These are phyloP conservation scores for Luperina testacea DNA, from an alignment of 2,888 invertebrate genomes.

Conservation along the genomic window DNA sequence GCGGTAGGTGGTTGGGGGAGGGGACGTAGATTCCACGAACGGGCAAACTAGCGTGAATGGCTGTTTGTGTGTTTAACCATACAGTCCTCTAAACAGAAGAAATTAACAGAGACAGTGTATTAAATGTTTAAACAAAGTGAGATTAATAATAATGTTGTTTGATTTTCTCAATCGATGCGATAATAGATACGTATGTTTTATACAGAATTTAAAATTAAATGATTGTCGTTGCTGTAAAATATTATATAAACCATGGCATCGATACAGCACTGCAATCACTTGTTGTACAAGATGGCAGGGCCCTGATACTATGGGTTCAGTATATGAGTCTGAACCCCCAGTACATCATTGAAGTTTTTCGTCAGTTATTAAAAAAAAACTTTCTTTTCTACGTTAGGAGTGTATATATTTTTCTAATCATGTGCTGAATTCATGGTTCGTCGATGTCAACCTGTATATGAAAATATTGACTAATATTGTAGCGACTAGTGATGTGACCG, in stretches of 20 bases:
- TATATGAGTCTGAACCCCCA: too few species aligned
- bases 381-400: too few species aligned
- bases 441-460: not conserved
- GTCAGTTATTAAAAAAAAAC: too few species aligned
- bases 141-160: constrained; percentile 13
- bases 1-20: too few species aligned
- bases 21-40: too few species aligned
- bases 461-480: not conserved
- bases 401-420: too few species aligned
- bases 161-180: not conserved
- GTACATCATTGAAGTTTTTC: too few species aligned
- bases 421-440: too few species aligned
- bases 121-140: constrained; percentile 21
- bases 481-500: constrained; percentile 1
- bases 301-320: not conserved
- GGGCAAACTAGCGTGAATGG: too few species aligned
- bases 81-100: not conserved
- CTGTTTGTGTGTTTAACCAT: constrained; percentile 7
- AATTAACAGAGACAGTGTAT: not conserved
- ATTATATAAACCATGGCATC: not conserved
- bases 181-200: not conserved
- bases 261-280: constrained; percentile 16
- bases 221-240: not conserved
- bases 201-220: not conserved
- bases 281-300: not conserved